A percentile compares a stretch with the other conserved stretches of the same genome.
phyloP scores from a whole-genome alignment of 1,140 invertebrate species.

The Lanistes nyassanus region DNA sequence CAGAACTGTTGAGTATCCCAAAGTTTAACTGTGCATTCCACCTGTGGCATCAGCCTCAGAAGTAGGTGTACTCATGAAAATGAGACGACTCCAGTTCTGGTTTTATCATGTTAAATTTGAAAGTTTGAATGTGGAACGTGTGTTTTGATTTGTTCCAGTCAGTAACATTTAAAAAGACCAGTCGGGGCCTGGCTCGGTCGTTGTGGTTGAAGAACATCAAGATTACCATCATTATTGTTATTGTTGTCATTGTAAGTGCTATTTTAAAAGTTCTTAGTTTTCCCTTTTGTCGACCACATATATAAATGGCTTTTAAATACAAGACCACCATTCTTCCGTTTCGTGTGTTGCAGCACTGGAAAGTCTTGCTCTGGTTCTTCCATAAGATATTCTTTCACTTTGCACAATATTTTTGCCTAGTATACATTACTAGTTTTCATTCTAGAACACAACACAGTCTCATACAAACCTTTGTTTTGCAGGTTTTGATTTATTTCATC shows the following conservation, averaged over 20 bases:
- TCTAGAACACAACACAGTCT: neutral
- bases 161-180: slow-evolving; percentile 85
- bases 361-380: too few species aligned
- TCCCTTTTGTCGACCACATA: slow-evolving; percentile 27
- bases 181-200: slow-evolving; percentile 84
- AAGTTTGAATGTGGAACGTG: neutral
- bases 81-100: too few species aligned
- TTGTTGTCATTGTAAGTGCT: slow-evolving; percentile 76
- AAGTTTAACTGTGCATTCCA: too few species aligned
- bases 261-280: neutral
- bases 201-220: slow-evolving; percentile 96
- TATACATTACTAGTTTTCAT: neutral
- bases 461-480: slow-evolving; percentile 39
- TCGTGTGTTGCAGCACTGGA: neutral
- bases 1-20: too few species aligned
- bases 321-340: neutral
- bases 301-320: neutral
- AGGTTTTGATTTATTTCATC: slow-evolving; percentile 84
- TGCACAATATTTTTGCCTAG: too few species aligned
- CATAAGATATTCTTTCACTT: too few species aligned
- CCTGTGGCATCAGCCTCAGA: too few species aligned
- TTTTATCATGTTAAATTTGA: neutral
- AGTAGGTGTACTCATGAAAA: too few species aligned
- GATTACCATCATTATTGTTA: slow-evolving; percentile 82
- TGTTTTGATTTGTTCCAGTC: slow-evolving; percentile 74